A percentile compares a stretch with the other conserved stretches of the same genome.
These are phyloP conservation scores for Papilio dardanus DNA, from an alignment of 1,140 invertebrate genomes.

Conservation along the genomic window DNA sequence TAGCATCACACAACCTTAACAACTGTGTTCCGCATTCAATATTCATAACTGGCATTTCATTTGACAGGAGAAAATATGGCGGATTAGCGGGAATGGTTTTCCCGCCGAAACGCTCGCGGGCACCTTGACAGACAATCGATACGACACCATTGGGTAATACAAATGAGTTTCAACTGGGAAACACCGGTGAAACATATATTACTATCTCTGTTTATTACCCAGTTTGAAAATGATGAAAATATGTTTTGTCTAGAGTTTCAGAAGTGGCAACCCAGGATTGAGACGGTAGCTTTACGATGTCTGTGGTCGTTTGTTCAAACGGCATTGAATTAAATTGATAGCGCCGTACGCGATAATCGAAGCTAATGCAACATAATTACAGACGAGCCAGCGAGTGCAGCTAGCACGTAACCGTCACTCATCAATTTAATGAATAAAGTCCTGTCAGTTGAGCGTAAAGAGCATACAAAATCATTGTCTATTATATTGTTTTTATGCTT, in stretches of 20 bases:
- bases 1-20: neutral
- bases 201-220: neutral
- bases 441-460: slow-evolving; percentile 48
- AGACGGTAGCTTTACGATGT: slow-evolving; percentile 50
- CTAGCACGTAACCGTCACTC: slow-evolving; percentile 49
- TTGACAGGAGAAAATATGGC: slow-evolving; percentile 23
- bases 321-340: slow-evolving; percentile 72
- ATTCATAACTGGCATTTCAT: slow-evolving; percentile 25
- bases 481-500: slow-evolving; percentile 36
- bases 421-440: slow-evolving; percentile 66
- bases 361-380: slow-evolving; percentile 63
- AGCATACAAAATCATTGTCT: slow-evolving; percentile 47
- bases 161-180: slow-evolving; percentile 3
- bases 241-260: neutral
- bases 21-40: slow-evolving; percentile 4
- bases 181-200: neutral
- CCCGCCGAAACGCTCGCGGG: neutral
- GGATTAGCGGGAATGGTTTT: slow-evolving; percentile 16
- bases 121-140: slow-evolving; percentile 46
- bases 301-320: slow-evolving; percentile 56
- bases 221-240: neutral
- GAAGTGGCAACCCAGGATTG: slow-evolving; percentile 44
- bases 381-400: slow-evolving; percentile 43
- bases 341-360: slow-evolving; percentile 57
- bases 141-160: slow-evolving; percentile 43